Evolutionary conservation across 2,888 invertebrate species (phyloP).

Genomic region (Chalcis sispes): DNA sequence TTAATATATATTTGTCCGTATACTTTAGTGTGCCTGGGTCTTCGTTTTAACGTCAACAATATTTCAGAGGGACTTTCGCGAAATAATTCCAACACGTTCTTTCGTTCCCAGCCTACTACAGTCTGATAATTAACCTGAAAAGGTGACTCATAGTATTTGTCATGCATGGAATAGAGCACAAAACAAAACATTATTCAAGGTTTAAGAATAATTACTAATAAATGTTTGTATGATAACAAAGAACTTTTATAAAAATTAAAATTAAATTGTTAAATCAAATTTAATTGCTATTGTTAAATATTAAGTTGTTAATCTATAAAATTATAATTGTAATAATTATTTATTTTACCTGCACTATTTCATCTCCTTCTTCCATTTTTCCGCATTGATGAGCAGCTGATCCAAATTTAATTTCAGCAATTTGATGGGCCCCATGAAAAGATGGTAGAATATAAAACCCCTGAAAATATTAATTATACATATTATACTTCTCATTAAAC

Average conservation of each 20-base stretch:
- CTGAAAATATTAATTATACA: conserved; percentile 70
- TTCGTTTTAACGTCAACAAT: conserved; percentile 87
- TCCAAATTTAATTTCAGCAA: conserved; percentile 92
- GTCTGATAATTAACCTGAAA: conserved; percentile 83
- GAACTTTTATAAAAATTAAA: not conserved
- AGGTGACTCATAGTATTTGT: conserved; percentile 49
- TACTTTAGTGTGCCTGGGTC: conserved; percentile 88
- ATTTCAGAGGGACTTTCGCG: conserved; percentile 89
- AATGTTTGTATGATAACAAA: conserved; percentile 21
- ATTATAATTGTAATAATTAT: not conserved
- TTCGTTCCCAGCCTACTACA: conserved; percentile 88
- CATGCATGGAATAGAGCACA: conserved; percentile 46
- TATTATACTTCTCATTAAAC: not conserved
- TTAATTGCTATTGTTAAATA: not conserved
- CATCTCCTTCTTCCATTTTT: conserved; percentile 96
- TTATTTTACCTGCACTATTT: conserved; percentile 90
- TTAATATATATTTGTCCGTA: conserved; percentile 86
- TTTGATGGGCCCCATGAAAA: conserved; percentile 87
- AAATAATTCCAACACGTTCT: conserved; percentile 84
- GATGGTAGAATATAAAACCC: conserved; percentile 94
- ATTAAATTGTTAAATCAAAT: not conserved
- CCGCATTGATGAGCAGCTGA: conserved; percentile 95
- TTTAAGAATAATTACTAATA: conserved; percentile 36
- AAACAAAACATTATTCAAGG: conserved; percentile 42
- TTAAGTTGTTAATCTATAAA: not conserved